phyloP scores from a whole-genome alignment of 1,140 invertebrate species.

The Coelopa frigida region DNA sequence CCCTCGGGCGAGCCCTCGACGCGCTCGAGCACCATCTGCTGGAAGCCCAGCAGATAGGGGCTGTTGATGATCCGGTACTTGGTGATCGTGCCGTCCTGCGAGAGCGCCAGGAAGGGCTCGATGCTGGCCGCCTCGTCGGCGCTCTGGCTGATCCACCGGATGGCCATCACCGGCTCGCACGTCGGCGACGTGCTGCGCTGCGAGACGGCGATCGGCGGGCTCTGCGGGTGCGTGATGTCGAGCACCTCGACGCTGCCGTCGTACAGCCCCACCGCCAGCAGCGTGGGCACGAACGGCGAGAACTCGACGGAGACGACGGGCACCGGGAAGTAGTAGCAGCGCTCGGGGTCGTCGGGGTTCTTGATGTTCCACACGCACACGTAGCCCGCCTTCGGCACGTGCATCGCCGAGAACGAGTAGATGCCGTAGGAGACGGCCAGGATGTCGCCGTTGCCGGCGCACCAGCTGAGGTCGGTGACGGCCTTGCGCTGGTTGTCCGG shows the following conservation, averaged over 20 bases:
- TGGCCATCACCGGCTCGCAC: constrained; percentile 59
- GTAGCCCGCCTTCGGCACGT: constrained; percentile 24
- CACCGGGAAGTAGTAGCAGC: constrained; percentile 57
- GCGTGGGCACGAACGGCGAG: constrained; percentile 59
- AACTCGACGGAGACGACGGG: constrained; percentile 68
- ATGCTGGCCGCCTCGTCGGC: constrained; percentile 41
- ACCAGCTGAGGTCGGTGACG: constrained; percentile 55
- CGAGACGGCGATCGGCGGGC: constrained; percentile 49
- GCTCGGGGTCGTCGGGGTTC: constrained; percentile 76
- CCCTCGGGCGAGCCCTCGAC: constrained; percentile 58
- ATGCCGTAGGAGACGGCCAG: constrained; percentile 63
- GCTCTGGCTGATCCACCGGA: constrained; percentile 48
- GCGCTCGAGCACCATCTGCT: constrained; percentile 57
- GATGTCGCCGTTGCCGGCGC: constrained; percentile 54
- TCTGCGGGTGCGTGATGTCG: constrained; percentile 51
- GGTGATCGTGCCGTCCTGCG: constrained; percentile 55
- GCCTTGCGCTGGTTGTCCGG: constrained; percentile 27
- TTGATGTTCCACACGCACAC: constrained; percentile 77
- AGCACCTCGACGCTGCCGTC: constrained; percentile 69
- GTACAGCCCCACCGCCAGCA: constrained; percentile 70
- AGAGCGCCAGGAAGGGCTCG: constrained; percentile 48
- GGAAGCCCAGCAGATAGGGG: constrained; percentile 43
- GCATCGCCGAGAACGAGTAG: constrained; percentile 43
- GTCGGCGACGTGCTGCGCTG: constrained; percentile 50
- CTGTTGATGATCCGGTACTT: constrained; percentile 46